Evolutionary conservation across 2,113 vertebrate species (phyloP).

Genomic region (Etheostoma cragini): DNA sequence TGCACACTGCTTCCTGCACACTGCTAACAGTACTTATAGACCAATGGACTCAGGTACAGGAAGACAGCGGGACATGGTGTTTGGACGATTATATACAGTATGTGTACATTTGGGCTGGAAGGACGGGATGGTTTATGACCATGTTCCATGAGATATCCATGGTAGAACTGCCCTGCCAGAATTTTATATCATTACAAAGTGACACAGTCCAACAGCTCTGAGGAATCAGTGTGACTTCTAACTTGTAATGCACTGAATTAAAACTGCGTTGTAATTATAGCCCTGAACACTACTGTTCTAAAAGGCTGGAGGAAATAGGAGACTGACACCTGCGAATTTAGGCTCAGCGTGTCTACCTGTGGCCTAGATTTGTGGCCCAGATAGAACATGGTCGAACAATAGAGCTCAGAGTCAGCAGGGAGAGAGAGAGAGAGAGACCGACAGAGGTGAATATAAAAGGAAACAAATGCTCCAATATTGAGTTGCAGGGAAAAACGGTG

Average conservation of each 20-base stretch:
- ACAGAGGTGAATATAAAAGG: background rate
- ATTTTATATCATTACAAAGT: conserved; percentile 15
- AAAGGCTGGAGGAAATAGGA: conserved; percentile 50
- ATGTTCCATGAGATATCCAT: background rate
- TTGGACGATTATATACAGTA: background rate
- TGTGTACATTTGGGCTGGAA: background rate
- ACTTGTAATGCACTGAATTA: background rate
- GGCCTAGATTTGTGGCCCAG: conserved; percentile 49
- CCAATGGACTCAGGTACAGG: background rate
- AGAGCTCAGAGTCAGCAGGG: background rate
- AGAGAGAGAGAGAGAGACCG: background rate
- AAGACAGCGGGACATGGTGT: background rate
- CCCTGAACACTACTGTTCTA: conserved; percentile 4
- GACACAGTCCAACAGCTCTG: background rate
- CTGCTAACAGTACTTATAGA: background rate
- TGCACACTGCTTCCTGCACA: background rate
- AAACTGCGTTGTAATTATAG: conserved; percentile 25
- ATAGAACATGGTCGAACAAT: conserved; percentile 32
- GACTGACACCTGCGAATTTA: conserved; percentile 28
- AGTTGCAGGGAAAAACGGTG: conserved; percentile 15
- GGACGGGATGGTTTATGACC: background rate
- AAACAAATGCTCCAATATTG: conserved; percentile 14
- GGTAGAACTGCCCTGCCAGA: background rate
- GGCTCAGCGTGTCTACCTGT: conserved; percentile 30
- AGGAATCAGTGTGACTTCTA: background rate